phyloP scores from a whole-genome alignment of 2,113 vertebrate genomes.

The Buteo buteo region DNA sequence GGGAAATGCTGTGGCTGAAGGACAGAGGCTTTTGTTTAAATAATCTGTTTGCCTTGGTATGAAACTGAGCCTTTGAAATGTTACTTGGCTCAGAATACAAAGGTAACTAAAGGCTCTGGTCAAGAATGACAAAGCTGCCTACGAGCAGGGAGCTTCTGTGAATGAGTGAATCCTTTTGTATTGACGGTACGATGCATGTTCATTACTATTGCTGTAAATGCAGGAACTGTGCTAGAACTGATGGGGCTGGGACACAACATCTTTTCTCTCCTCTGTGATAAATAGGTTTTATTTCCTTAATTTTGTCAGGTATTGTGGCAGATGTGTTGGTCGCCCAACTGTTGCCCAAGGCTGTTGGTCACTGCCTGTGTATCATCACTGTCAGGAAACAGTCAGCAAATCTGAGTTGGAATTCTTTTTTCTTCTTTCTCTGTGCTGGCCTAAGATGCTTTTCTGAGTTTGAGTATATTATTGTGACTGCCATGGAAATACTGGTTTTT shows the following conservation, averaged over 20 bases:
- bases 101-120: neutral
- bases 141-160: neutral
- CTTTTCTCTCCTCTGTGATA: neutral
- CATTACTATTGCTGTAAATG: neutral
- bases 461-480: neutral
- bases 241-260: neutral
- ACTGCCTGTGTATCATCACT: neutral
- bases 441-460: neutral
- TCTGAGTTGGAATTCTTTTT: neutral
- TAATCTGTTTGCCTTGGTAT: neutral
- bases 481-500: neutral
- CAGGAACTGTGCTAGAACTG: neutral
- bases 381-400: neutral
- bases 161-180: neutral
- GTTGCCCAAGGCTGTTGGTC: neutral
- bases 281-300: neutral
- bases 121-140: neutral
- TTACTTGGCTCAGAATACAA: neutral
- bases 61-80: neutral
- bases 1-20: neutral
- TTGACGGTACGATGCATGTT: neutral
- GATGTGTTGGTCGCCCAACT: neutral
- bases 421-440: neutral
- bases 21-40: neutral
- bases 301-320: neutral